Percentiles rank a stretch among this genome's conserved stretches.
Evolutionary conservation across 2,113 vertebrate genomes (phyloP).

Genomic region (Tachysurus fulvidraco): DNA sequence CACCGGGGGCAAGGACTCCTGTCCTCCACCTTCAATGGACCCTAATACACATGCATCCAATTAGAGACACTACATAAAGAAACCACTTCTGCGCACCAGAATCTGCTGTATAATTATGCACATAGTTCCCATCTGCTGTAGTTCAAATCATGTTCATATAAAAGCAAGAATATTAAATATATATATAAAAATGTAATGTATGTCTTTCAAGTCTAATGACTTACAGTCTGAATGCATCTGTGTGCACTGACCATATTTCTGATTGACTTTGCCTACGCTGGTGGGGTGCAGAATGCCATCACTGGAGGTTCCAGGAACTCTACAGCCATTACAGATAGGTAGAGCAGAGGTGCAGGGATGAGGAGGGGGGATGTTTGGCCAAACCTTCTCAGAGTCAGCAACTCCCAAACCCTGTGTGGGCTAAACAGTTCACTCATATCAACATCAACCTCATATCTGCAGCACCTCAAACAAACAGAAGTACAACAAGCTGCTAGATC

Average conservation of each 20-base stretch:
- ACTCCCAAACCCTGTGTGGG: slow-evolving; percentile 77
- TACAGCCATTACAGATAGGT: slow-evolving; percentile 90
- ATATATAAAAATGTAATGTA: no score
- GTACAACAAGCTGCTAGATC: not conserved
- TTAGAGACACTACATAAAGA: not conserved
- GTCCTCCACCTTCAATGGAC: slow-evolving; percentile 79
- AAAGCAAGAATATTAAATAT: not conserved
- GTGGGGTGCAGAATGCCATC: slow-evolving; percentile 78
- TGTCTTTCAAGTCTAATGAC: no score
- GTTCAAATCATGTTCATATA: not conserved
- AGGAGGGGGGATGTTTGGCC: slow-evolving; percentile 87
- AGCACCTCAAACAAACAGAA: slow-evolving; percentile 19
- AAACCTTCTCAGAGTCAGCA: slow-evolving; percentile 79
- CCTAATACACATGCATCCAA: slow-evolving; percentile 65
- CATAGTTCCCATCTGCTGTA: not conserved
- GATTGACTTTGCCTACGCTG: slow-evolving; percentile 78
- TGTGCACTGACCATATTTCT: slow-evolving; percentile 83
- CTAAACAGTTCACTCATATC: slow-evolving; percentile 58
- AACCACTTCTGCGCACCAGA: no score
- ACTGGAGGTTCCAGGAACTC: slow-evolving; percentile 78
- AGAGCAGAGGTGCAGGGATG: slow-evolving; percentile 74
- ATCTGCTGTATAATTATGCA: not conserved
- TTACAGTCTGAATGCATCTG: not conserved
- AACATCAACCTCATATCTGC: not conserved
- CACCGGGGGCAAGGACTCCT: slow-evolving; percentile 91